phyloP scores from a whole-genome alignment of 2,888 invertebrate species.

The Campoletis raptor region DNA sequence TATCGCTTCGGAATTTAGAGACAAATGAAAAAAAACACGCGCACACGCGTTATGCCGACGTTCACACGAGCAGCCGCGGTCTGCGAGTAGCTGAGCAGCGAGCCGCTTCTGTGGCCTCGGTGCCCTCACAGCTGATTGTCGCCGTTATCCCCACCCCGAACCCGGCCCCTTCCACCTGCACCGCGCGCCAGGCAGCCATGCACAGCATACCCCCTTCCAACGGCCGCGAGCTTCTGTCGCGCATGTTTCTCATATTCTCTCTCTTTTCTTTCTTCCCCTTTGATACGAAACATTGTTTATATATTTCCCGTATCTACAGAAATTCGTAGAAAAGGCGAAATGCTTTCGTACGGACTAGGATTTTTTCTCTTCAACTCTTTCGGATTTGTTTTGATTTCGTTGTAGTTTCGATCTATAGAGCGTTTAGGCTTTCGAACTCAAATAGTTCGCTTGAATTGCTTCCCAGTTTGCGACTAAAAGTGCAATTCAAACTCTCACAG shows the following conservation, averaged over 20 bases:
- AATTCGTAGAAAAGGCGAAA: not conserved
- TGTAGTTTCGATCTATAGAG: not conserved
- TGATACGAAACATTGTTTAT: not conserved
- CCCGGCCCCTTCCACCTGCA: not conserved
- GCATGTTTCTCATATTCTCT: slow-evolving; percentile 20
- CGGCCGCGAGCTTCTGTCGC: not conserved
- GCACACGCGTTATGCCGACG: not conserved
- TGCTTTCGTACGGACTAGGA: not conserved
- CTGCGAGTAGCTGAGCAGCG: slow-evolving; percentile 62
- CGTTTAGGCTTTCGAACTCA: not conserved
- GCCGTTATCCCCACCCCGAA: slow-evolving; percentile 49
- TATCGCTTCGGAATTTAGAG: not conserved
- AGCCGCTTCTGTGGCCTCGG: slow-evolving; percentile 59
- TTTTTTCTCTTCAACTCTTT: not conserved
- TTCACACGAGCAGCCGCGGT: slow-evolving; percentile 59
- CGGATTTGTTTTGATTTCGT: not conserved
- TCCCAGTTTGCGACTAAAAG: not conserved
- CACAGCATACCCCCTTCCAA: not conserved
- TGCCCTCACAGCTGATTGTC: slow-evolving; percentile 61
- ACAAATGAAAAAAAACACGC: slow-evolving; percentile 1
- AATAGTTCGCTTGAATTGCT: not conserved
- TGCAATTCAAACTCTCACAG: slow-evolving; percentile 20
- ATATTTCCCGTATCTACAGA: not conserved
- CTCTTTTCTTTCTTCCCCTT: not conserved
- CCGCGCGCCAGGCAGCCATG: slow-evolving; percentile 6